Base-by-base conservation (phyloP, 2,888 invertebrate species). In the Lasioglossum oenotherae region DNA sequence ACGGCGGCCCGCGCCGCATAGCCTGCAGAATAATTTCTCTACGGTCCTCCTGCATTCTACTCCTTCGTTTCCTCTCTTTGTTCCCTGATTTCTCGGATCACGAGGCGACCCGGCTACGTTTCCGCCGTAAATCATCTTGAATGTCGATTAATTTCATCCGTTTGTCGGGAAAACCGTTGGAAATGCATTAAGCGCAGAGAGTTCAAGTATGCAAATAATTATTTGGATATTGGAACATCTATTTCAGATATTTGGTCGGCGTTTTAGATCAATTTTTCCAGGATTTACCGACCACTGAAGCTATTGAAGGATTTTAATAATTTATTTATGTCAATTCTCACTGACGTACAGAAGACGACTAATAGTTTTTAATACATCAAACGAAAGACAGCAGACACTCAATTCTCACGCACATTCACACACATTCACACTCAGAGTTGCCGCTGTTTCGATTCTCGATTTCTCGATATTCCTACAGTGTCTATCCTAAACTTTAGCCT, bases 1-100 rank as follows among this genome's bases (percentile, higher is more conserved):
- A 81, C 38, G 60, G 38, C 57, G 72, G 72, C 46, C 64, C 76
- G 31, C 57, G 75, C 44, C 64, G 78, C 60, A 78, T 80, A 49
- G 75, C 38, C 79, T 57, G 64, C 46, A 74, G 82, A 74, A 81
- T 64, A 71, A 81, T 72, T 49, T 74, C 72, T 75, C 69, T 60
- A 27, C 49, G 49, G 78, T 77, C 57, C 67, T 67, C 16, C 67
- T 49, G 64, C 49, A 16, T 60, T 53, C 78, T 16, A 23, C 75
- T 81, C 81, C 77, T 35, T 74, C 31, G 31, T 44, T 23, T 44
- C 46, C 53, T 44, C 73, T 79, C 60, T 64, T 72, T 41, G 60
- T 76, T 27, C 35, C 44, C 44, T 31, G 67, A 67, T 67, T 67
- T 67, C 67, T 67, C 35, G 35, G 67, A 67, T 35, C 67, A 16